phyloP scores from a whole-genome alignment of 2,888 invertebrate genomes.

The Apamea monoglypha region DNA sequence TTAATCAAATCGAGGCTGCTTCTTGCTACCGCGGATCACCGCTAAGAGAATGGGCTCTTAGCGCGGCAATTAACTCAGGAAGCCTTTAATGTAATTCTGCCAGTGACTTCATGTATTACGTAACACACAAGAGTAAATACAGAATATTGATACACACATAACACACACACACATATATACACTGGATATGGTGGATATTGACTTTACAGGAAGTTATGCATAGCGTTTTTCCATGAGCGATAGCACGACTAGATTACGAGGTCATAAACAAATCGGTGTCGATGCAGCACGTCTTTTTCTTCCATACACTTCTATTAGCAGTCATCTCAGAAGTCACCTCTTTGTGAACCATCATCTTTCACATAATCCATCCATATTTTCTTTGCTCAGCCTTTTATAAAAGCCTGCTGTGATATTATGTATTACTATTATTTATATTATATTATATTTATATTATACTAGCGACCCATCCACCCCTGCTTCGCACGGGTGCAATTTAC shows the following conservation, averaged over 20 bases:
- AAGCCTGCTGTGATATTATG: not conserved
- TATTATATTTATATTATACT: not conserved
- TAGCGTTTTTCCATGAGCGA: not conserved
- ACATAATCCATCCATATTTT: not conserved
- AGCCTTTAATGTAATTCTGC: slow-evolving; percentile 25
- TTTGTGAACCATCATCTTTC: not conserved
- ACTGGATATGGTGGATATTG: no score
- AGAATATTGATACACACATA: slow-evolving; percentile 75
- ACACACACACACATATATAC: no score
- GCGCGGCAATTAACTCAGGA: not conserved
- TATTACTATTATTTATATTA: not conserved
- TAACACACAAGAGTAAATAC: slow-evolving; percentile 79
- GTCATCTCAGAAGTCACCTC: not conserved
- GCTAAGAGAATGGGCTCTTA: not conserved
- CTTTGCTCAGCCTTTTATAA: not conserved
- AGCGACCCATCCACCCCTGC: not conserved
- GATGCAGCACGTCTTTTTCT: not conserved
- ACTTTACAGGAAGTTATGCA: slow-evolving; percentile 19
- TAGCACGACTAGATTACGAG: not conserved
- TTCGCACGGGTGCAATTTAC: not conserved
- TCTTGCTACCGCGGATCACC: no score
- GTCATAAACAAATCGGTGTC: no score
- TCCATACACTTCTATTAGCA: not conserved
- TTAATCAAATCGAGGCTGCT: not conserved
- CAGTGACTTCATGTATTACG: slow-evolving; percentile 72